phyloP scores from a whole-genome alignment of 2,888 invertebrate species.

The Strigamia crassipes region DNA sequence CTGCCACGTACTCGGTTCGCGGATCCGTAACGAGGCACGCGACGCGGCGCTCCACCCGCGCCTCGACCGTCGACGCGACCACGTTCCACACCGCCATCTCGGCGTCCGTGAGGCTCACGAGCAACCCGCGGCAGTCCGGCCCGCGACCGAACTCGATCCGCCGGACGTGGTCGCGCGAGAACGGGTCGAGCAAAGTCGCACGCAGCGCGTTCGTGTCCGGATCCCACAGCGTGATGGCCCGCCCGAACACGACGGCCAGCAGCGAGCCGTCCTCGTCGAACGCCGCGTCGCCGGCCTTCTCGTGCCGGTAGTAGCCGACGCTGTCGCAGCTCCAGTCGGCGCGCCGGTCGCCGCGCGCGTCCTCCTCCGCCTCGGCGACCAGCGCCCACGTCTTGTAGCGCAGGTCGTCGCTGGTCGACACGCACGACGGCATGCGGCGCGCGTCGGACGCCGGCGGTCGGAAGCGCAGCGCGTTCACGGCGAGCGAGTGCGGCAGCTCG shows the following conservation, averaged over 20 bases:
- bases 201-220: constrained; percentile 66
- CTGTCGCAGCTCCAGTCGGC: constrained; percentile 70
- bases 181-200: constrained; percentile 63
- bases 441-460: constrained; percentile 60
- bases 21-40: neutral
- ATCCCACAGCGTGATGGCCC: constrained; percentile 72
- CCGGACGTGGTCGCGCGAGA: neutral
- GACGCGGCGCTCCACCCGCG: neutral
- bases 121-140: neutral
- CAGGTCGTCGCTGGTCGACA: constrained; percentile 71
- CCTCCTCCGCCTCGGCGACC: constrained; percentile 60
- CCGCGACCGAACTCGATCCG: neutral
- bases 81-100: neutral
- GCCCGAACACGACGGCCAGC: constrained; percentile 71
- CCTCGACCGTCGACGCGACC: neutral
- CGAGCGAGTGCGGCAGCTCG: constrained; percentile 72
- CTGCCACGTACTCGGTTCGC: neutral
- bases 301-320: constrained; percentile 67
- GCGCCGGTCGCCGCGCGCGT: constrained; percentile 60
- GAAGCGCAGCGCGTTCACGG: constrained; percentile 67
- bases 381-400: constrained; percentile 74
- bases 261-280: constrained; percentile 79
- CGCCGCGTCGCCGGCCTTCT: constrained; percentile 65
- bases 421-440: constrained; percentile 60
- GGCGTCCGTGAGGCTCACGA: neutral